These are phyloP conservation scores for Chionoecetes opilio DNA, from an alignment of 1,140 invertebrate species.

Conservation along the genomic window DNA sequence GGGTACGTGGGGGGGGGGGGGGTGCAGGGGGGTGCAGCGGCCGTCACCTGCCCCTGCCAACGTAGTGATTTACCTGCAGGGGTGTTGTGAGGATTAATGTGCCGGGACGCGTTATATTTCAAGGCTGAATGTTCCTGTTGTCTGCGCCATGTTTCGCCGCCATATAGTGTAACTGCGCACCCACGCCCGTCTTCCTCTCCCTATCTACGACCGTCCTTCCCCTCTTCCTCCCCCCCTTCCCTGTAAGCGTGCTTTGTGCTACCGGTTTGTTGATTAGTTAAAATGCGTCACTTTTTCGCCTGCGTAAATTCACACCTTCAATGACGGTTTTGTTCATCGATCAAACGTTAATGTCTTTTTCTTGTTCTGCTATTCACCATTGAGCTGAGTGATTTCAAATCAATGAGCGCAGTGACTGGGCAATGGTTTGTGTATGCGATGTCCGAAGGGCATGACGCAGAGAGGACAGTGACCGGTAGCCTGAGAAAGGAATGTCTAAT, in stretches of 20 bases:
- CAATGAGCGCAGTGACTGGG: too few species aligned
- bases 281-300: neutral
- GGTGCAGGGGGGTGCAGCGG: neutral
- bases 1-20: neutral
- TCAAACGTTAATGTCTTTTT: too few species aligned
- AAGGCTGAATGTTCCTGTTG: conserved; percentile 4
- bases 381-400: too few species aligned
- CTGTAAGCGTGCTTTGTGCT: neutral
- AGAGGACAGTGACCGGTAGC: too few species aligned
- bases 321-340: neutral
- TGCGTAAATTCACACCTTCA: neutral
- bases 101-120: conserved; percentile 16
- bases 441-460: too few species aligned
- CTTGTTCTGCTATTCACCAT: too few species aligned
- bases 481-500: too few species aligned
- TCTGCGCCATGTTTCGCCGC: neutral
- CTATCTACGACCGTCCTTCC: neutral
- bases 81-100: neutral
- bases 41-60: conserved; percentile 1
- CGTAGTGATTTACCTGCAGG: conserved; percentile 3
- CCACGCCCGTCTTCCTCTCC: neutral
- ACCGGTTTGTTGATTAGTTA: neutral
- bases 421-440: too few species aligned
- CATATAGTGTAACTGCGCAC: neutral
- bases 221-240: neutral